Evolutionary conservation across 2,113 vertebrate species (phyloP).

Genomic region (Oreamnos americanus): DNA sequence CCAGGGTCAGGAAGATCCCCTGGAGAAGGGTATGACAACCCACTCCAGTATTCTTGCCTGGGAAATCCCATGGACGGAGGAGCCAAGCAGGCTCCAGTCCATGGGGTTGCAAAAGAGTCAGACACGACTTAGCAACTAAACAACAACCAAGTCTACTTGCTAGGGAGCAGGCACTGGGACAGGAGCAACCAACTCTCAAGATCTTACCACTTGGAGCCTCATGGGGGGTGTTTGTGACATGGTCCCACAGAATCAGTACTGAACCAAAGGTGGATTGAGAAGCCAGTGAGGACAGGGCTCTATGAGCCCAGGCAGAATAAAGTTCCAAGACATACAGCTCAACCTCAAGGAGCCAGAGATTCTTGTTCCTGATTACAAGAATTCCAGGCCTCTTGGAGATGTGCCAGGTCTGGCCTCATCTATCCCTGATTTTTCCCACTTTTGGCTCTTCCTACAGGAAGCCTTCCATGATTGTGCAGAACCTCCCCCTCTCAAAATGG

Average conservation of each 20-base stretch:
- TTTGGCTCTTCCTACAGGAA: neutral
- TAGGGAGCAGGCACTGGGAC: neutral
- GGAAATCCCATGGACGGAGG: neutral
- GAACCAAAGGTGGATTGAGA: neutral
- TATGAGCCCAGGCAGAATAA: neutral
- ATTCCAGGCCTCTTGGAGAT: neutral
- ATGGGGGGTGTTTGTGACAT: neutral
- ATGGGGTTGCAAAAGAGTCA: neutral
- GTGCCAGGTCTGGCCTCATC: neutral
- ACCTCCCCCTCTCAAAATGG: neutral
- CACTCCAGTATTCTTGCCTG: neutral
- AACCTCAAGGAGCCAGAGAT: neutral
- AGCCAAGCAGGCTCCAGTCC: neutral
- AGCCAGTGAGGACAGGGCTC: neutral
- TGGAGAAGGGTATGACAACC: neutral
- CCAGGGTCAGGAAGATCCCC: neutral
- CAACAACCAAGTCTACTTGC: neutral
- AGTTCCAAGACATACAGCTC: neutral
- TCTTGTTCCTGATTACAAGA: neutral
- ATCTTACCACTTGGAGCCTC: neutral
- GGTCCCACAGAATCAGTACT: neutral
- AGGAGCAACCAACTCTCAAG: neutral
- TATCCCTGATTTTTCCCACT: neutral
- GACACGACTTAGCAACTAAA: neutral
- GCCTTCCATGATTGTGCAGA: neutral